Evolutionary conservation across 2,888 invertebrate species (phyloP).

Genomic region (Cactoblastis cactorum): DNA sequence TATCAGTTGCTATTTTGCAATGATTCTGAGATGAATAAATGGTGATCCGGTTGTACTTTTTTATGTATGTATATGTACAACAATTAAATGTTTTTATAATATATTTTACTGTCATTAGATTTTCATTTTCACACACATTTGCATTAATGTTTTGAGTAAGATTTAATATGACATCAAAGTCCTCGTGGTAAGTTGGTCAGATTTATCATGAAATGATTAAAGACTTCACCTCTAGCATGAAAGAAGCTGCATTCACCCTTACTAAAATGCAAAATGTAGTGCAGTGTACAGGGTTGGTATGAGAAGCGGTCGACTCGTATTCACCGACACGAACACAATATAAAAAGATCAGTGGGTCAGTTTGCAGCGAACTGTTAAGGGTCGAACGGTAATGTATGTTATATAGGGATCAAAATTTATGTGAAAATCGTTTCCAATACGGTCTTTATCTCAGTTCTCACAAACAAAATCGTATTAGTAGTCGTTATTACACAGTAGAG

Average conservation of each 20-base stretch:
- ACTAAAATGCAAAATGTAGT: neutral
- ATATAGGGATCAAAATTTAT: neutral
- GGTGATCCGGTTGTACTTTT: neutral
- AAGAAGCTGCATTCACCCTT: too few species aligned
- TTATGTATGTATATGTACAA: neutral
- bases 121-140: neutral
- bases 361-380: neutral
- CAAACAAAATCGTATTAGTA: too few species aligned
- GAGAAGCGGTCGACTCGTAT: neutral
- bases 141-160: too few species aligned
- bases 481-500: too few species aligned
- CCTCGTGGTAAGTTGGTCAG: too few species aligned
- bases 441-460: neutral
- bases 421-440: neutral
- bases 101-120: neutral
- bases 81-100: neutral
- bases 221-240: too few species aligned
- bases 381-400: conserved; percentile 4
- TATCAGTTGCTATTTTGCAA: neutral
- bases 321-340: neutral
- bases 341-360: conserved; percentile 14
- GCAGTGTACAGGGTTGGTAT: neutral
- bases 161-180: neutral
- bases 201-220: too few species aligned
- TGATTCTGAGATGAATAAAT: neutral